These are phyloP conservation scores for Tragopan temminckii DNA, from an alignment of 2,797 vertebrate species.

Conservation along the genomic window DNA sequence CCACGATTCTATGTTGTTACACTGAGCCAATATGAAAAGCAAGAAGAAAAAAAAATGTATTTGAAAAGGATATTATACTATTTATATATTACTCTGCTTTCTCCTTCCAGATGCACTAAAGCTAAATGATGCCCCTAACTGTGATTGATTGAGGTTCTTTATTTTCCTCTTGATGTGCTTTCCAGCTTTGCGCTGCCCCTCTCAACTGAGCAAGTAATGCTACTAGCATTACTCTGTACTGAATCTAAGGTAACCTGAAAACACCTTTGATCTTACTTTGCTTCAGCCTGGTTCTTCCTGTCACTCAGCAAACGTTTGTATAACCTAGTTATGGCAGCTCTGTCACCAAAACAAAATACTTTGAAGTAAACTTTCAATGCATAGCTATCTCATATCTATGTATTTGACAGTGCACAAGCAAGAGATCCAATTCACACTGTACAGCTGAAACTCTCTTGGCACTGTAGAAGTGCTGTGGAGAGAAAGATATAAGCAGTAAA, in stretches of 20 bases:
- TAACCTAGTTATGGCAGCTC: neutral
- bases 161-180: neutral
- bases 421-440: neutral
- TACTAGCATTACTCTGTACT: neutral
- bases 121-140: neutral
- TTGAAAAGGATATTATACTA: neutral
- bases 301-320: neutral
- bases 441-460: neutral
- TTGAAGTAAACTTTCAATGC: neutral
- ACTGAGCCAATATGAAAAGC: neutral
- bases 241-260: rapidly evolving
- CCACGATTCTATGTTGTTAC: neutral
- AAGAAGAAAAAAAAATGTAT: neutral
- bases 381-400: neutral
- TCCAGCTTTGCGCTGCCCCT: neutral
- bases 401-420: neutral
- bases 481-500: neutral
- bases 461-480: neutral
- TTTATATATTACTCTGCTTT: neutral
- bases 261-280: neutral
- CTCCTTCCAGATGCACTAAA: neutral
- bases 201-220: neutral
- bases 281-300: neutral
- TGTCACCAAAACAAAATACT: neutral
- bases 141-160: neutral